These are phyloP conservation scores for Amblyopsis rosae DNA, from an alignment of 2,113 vertebrate species.

Conservation along the genomic window DNA sequence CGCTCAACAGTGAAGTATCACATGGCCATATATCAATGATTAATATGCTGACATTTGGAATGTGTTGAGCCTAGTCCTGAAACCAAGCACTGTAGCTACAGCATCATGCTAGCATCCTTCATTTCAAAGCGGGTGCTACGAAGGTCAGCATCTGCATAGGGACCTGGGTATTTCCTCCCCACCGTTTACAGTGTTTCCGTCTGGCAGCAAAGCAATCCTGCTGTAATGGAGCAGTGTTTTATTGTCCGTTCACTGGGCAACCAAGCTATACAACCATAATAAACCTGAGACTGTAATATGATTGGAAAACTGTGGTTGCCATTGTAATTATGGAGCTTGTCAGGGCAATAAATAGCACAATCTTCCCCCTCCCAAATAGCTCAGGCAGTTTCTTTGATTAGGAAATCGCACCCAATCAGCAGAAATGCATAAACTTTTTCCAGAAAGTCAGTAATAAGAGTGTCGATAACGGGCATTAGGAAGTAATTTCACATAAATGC, in stretches of 20 bases:
- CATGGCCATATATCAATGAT: not conserved
- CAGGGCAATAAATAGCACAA: conserved; percentile 60
- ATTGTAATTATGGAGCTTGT: conserved; percentile 74
- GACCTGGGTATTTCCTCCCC: conserved; percentile 29
- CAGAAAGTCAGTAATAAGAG: no score
- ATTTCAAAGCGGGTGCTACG: not conserved
- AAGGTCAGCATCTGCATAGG: conserved; percentile 25
- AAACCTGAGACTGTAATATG: conserved; percentile 65
- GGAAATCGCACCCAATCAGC: conserved; percentile 54
- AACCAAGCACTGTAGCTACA: not conserved
- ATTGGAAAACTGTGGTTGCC: conserved; percentile 66
- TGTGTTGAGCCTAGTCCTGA: not conserved
- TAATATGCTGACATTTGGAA: conserved; percentile 1
- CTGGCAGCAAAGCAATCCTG: conserved; percentile 47
- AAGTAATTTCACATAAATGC: not conserved
- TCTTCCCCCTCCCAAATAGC: conserved; percentile 44
- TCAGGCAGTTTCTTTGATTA: conserved; percentile 60
- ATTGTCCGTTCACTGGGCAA: conserved; percentile 62
- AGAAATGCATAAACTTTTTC: conserved; percentile 33
- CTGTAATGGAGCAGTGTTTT: conserved; percentile 65
- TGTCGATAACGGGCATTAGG: conserved; percentile 1
- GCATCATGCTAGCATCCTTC: not conserved
- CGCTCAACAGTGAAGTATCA: not conserved
- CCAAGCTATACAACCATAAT: conserved; percentile 66
- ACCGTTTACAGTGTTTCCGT: conserved; percentile 29